Evolutionary conservation across 2,888 invertebrate genomes (phyloP), one percentile per base, ranked within the genome.

Genomic region (Dasysyrphus albostriatus): DNA sequence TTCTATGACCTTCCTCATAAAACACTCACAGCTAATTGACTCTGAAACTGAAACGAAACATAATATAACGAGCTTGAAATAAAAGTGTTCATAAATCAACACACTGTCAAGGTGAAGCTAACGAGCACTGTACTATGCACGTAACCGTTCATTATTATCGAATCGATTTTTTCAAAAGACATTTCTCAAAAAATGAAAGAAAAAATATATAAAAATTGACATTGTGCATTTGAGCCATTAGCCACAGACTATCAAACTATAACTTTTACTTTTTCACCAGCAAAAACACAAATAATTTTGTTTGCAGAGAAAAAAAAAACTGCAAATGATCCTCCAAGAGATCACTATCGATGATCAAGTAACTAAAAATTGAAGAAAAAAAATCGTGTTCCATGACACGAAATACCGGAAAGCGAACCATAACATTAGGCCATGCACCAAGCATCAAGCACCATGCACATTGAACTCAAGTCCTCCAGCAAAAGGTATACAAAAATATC

Each of bases 331-430:
- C 67, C 72, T 78, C 59, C 14, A 37, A 65, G 16, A 79, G 83
- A 84, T 84, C 58, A 44, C 79, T 19, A 84, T 75, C 79, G 24
- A 14, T 29, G 83, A 83, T 76, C 77, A 44, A 51, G 65, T 59
- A 49, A 65, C 3, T 14, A 39, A 58, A 34, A 70, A 76, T 49
- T n/a, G 6, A 75, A 24, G 6, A 56, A 34, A 74, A 74, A n/a
- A 2, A 75, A 73, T 84, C 84, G 80, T 84, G 84, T 84, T 84
- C 32, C 84, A 84, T 84, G 83, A 79, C 83, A 83, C 69, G 79
- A 83, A 83, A 83, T 58, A 83, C 83, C 83, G 83, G 83, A 83
- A 83, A 83, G 78, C 73, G 44, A 54, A 77, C 70, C 82, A 83
- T 63, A 63, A 39, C 75, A 75, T 76, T 72, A 76, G 72, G 56